These are phyloP conservation scores for Nipponacmea schrenckii DNA, from an alignment of 2,888 invertebrate species.

Conservation along the genomic window DNA sequence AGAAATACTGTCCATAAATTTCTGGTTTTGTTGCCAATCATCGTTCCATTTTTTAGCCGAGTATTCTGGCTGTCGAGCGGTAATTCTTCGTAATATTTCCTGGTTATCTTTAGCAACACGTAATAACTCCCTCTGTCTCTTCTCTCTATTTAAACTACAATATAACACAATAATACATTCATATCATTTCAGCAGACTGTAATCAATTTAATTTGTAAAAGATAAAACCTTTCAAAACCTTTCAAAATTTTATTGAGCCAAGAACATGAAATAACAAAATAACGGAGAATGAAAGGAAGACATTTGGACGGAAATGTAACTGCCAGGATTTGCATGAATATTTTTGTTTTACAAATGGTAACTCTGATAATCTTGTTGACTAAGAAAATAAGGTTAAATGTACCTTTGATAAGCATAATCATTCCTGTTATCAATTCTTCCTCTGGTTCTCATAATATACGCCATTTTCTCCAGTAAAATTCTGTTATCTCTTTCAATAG, in stretches of 20 bases:
- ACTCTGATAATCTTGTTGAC: no score
- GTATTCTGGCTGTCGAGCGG: conserved; percentile 62
- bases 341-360: no score
- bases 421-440: conserved; percentile 66
- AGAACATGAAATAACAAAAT: no score
- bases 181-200: neutral
- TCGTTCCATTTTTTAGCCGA: conserved; percentile 58
- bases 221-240: no score
- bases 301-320: no score
- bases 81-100: conserved; percentile 63
- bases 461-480: conserved; percentile 68
- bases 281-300: no score
- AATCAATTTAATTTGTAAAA: neutral
- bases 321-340: no score
- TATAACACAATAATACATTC: conserved; percentile 1
- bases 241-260: no score
- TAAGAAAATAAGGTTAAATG: neutral
- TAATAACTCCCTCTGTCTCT: conserved; percentile 65
- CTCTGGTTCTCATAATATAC: conserved; percentile 66
- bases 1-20: conserved; percentile 66
- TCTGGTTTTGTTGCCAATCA: conserved; percentile 65
- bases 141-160: conserved; percentile 66
- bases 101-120: conserved; percentile 67
- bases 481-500: conserved; percentile 67
- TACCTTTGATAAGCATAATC: conserved; percentile 66